Evolutionary conservation across 2,797 vertebrate genomes (phyloP).

Genomic region (Arnoldichthys spilopterus): DNA sequence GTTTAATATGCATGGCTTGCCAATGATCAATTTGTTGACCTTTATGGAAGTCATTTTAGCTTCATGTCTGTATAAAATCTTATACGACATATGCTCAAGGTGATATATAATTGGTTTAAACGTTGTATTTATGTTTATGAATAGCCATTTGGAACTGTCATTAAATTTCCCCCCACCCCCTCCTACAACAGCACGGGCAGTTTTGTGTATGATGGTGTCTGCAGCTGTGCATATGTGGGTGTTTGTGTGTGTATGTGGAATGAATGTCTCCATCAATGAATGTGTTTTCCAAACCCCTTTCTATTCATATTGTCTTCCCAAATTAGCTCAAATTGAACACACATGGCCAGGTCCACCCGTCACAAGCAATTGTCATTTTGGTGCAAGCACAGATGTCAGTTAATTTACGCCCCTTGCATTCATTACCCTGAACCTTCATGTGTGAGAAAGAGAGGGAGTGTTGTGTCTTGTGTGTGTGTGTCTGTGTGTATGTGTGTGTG

Average conservation of each 20-base stretch:
- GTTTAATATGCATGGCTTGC: too few relatives aligned
- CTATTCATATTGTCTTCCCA: conserved; percentile 26
- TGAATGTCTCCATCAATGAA: conserved; percentile 37
- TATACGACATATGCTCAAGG: too few relatives aligned
- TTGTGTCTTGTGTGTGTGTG: conserved; percentile 1
- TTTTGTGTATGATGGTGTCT: conserved; percentile 57
- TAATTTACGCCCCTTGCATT: conserved; percentile 40
- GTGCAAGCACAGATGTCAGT: conserved; percentile 36
- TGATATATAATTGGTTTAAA: too few relatives aligned
- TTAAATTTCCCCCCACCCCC: not conserved
- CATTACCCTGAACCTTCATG: conserved; percentile 37
- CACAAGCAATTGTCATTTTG: conserved; percentile 31
- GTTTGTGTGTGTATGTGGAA: conserved; percentile 38
- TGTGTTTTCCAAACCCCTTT: conserved; percentile 12
- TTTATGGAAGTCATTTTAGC: too few relatives aligned
- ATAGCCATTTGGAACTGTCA: too few relatives aligned
- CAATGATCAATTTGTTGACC: too few relatives aligned
- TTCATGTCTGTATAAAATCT: too few relatives aligned
- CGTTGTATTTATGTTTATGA: too few relatives aligned
- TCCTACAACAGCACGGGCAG: not conserved
- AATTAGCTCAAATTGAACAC: conserved; percentile 32
- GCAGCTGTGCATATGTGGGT: conserved; percentile 64
- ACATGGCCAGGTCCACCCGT: conserved; percentile 20
- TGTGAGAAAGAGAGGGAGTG: not conserved
- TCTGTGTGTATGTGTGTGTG: conserved; percentile 11